Evolutionary conservation across 2,888 invertebrate genomes (phyloP), one percentile per base, ranked within the genome.

Genomic region (Xestia ashworthii): DNA sequence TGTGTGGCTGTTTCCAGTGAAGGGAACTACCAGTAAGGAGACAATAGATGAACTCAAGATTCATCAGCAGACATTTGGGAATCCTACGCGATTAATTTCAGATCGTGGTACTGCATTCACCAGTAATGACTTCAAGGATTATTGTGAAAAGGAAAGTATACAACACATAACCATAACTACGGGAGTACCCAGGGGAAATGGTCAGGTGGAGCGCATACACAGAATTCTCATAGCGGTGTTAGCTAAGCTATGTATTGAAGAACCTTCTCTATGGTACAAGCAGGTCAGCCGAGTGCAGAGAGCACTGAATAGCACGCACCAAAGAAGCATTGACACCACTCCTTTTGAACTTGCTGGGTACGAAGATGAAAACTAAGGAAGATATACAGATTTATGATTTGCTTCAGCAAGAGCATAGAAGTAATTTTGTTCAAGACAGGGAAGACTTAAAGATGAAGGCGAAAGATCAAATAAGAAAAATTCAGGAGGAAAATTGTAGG

Each of bases 1-100:
- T 87, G 88, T 87, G 6, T 93, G 93, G 92, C 16, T 93, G 0
- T 93, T 89, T 75, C 92, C 92, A 5, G 88, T 88, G 0, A 93
- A 93, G 71, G 78, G 88, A 3, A 89, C 89, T 19, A 73, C 80
- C 1, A 65, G 32, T 65, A n/a, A 48, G n/a, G 67, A 67, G 32
- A 32, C 32, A 14, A 32, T 67, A 32, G 32, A 50, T 9, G 50
- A 67, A 48, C 46, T 67, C 14, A 32, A 9, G 32, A 67, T 67
- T 22, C 67, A 67, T 46, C 67, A 67, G 44, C 50, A 67, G 16
- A 55, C 55, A 16, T 68, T 68, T 68, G 68, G 38, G 22, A 68
- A 68, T 38, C 68, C 68, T 50, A 38, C 38, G 22, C 19, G 68
- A 6, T 12, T 68, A 8, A 53, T 68, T n/a, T 68, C 68, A 53